A percentile compares a stretch with the other conserved stretches of the same genome.
These are phyloP conservation scores for Phortica okadai DNA, from an alignment of 2,888 invertebrate species.

Conservation along the genomic window DNA sequence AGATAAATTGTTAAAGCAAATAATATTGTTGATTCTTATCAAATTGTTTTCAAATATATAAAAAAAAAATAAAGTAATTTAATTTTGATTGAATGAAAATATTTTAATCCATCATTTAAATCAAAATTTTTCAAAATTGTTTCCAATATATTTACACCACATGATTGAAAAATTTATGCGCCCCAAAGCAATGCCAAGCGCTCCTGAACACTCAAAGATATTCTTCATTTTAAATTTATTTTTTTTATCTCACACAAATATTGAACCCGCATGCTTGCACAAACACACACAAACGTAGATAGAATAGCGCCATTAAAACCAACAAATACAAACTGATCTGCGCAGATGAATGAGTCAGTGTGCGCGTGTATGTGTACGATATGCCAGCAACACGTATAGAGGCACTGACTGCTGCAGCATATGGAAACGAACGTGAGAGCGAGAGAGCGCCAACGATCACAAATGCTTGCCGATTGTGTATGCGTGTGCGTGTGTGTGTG, in stretches of 20 bases:
- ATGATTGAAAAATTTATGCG: neutral
- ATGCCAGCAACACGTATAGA: constrained; percentile 48
- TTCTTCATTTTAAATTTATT: constrained; percentile 66
- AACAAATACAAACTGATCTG: constrained; percentile 59
- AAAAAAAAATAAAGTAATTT: too few species aligned
- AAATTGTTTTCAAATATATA: too few species aligned
- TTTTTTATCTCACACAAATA: constrained; percentile 49
- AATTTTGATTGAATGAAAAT: too few species aligned
- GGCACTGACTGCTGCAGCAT: neutral
- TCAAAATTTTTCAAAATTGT: too few species aligned
- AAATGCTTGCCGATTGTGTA: constrained; percentile 7
- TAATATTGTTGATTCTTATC: too few species aligned
- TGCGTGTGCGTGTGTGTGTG: neutral
- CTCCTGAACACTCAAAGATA: constrained; percentile 54
- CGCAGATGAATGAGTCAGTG: constrained; percentile 47
- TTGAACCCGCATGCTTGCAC: constrained; percentile 47
- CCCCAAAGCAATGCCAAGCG: constrained; percentile 29
- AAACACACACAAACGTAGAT: constrained; percentile 36
- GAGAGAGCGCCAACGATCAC: constrained; percentile 41
- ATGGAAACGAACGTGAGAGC: constrained; percentile 28
- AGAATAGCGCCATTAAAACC: constrained; percentile 70
- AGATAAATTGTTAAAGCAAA: too few species aligned
- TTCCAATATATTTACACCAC: too few species aligned
- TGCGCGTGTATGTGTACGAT: constrained; percentile 36
- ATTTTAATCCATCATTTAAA: too few species aligned